Conservation (phyloP, 1,140 invertebrate species). For the Patella vulgata region DNA sequence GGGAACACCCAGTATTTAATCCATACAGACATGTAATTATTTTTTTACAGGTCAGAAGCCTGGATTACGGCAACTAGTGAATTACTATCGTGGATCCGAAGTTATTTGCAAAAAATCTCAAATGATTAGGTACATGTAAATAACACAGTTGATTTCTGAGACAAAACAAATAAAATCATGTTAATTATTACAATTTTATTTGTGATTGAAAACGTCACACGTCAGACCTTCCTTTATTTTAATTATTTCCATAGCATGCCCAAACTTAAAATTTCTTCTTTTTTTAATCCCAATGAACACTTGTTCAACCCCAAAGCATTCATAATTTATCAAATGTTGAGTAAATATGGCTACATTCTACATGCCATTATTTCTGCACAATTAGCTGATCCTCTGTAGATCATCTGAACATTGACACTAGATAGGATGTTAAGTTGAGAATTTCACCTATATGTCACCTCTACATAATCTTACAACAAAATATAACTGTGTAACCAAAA, state of each 20-base stretch:
- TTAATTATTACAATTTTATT: slow-evolving; percentile 2
- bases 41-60: slow-evolving; percentile 44
- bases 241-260: background rate
- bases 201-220: background rate
- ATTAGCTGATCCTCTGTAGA: too few relatives aligned
- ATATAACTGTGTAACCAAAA: too few relatives aligned
- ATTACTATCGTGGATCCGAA: slow-evolving; percentile 54
- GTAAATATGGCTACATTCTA: too few relatives aligned
- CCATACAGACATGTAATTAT: too few relatives aligned
- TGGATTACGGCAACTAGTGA: slow-evolving; percentile 44
- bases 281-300: slow-evolving; percentile 32
- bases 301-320: too few relatives aligned
- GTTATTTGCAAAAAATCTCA: slow-evolving; percentile 47
- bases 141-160: background rate
- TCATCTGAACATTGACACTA: too few relatives aligned
- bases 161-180: background rate
- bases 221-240: background rate
- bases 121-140: slow-evolving; percentile 42
- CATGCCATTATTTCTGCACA: too few relatives aligned
- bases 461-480: too few relatives aligned
- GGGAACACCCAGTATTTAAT: too few relatives aligned
- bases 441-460: too few relatives aligned
- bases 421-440: too few relatives aligned
- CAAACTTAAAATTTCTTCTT: background rate
- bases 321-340: too few relatives aligned